phyloP scores from a whole-genome alignment of 2,888 invertebrate genomes.

The Zeuzera pyrina region DNA sequence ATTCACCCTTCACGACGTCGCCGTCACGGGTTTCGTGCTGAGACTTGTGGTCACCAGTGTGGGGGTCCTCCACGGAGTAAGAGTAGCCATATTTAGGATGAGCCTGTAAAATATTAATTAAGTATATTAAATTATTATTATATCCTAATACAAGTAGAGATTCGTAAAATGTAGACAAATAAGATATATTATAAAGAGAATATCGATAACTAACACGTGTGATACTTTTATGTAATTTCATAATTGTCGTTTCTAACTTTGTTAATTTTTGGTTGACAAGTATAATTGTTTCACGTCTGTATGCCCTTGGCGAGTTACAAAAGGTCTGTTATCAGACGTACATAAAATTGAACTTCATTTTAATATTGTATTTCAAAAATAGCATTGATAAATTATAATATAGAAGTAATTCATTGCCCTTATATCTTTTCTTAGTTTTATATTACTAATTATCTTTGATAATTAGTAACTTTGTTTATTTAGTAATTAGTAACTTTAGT shows the following conservation, averaged over 20 bases:
- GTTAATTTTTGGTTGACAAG: neutral
- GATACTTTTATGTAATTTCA: neutral
- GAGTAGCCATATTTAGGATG: constrained; percentile 69
- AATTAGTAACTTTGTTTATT: too few species aligned
- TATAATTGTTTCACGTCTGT: too few species aligned
- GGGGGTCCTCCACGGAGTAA: constrained; percentile 73
- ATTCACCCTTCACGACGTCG: constrained; percentile 72
- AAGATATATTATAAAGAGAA: constrained; percentile 3
- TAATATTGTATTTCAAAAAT: too few species aligned
- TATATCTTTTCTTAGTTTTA: too few species aligned
- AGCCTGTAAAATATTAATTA: constrained; percentile 31
- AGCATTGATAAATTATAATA: too few species aligned
- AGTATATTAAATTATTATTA: neutral
- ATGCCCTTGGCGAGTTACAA: too few species aligned
- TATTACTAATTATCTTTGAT: too few species aligned
- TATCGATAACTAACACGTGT: neutral
- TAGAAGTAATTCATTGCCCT: too few species aligned
- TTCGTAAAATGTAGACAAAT: neutral
- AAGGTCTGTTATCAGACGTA: too few species aligned
- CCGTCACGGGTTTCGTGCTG: constrained; percentile 73
- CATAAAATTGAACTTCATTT: too few species aligned
- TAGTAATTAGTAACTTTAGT: too few species aligned
- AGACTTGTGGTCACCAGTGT: constrained; percentile 74
- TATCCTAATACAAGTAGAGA: neutral
- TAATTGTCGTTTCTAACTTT: neutral